Conservation (phyloP, 2,888 invertebrate genomes). For the Volucella zonaria region DNA sequence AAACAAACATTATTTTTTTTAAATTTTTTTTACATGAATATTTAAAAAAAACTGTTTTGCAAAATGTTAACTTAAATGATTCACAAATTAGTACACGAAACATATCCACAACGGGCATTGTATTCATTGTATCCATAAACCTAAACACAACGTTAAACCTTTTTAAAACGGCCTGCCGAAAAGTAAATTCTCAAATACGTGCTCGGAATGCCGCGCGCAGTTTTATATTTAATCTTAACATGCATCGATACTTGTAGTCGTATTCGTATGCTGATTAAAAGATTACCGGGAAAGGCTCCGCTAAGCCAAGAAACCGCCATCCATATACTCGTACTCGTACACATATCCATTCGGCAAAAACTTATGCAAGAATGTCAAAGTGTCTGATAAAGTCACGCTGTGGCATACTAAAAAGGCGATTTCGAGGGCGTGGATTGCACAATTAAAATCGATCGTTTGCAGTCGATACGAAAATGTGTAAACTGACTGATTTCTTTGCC, state of each 20-base stretch:
- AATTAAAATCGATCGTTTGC: slow-evolving; percentile 34
- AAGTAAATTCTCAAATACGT: slow-evolving; percentile 52
- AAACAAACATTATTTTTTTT: background rate
- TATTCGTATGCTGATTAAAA: slow-evolving; percentile 20
- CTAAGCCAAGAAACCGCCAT: slow-evolving; percentile 19
- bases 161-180: slow-evolving; percentile 29
- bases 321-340: background rate
- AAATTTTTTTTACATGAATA: too few species aligned
- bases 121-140: too few species aligned
- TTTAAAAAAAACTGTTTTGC: background rate
- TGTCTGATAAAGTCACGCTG: slow-evolving; percentile 30
- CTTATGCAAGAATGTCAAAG: slow-evolving; percentile 71
- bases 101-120: background rate
- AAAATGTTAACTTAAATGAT: slow-evolving; percentile 20
- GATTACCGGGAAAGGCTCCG: slow-evolving; percentile 39
- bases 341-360: slow-evolving; percentile 40
- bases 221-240: background rate
- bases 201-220: slow-evolving; percentile 48
- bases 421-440: slow-evolving; percentile 71
- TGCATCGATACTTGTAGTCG: slow-evolving; percentile 18
- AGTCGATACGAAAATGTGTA: background rate
- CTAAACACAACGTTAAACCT: slow-evolving; percentile 7
- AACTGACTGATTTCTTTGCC: slow-evolving; percentile 14
- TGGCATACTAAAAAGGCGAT: slow-evolving; percentile 60
- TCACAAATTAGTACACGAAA: slow-evolving; percentile 11